Evolutionary conservation across 2,797 vertebrate species (phyloP), one percentile per base, ranked within the genome.

Genomic region (Paedocypris micromegethes): DNA sequence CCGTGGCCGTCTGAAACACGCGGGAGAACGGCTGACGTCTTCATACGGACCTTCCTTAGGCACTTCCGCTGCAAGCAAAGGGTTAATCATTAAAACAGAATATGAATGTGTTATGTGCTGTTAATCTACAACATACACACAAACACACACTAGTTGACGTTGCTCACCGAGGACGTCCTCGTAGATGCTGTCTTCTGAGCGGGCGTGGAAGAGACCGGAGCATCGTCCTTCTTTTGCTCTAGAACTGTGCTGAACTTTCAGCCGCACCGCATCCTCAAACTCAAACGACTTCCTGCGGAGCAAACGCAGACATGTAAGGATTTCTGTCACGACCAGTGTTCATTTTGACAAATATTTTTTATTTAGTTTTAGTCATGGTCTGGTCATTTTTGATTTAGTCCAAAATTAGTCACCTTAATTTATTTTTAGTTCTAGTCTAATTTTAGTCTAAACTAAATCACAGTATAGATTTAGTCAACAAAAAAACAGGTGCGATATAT

Each of bases 181-280:
- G 23, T 98, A 99, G 82, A 99, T 92, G 79, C 94, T 98, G 86
- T 99, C 96, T 9, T 98, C 91, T 55, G 97, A 98, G 67, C 93
- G 91, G 4, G 95, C 89, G 74, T 87, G 92, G 86, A 90, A 85
- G 5, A 99, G 90, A 72, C 83, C 79, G 0, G 91, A 85, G 68
- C 83, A 79, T 43, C 86, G 65, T n/a, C 77, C 75, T 80, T 89
- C 88, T 8, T 80, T 87, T 42, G 79, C 83, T 53, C 69, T 77
- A 7, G 82, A 79, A 70, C 82, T 86, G 75, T 70, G 84, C 81
- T 90, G 82, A 59, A 68, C 68, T 0, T 88, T 88, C 75, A 93
- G 90, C 72, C 86, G 89, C 41, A 92, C 90, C 48, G 93, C 91
- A 80, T 99, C 96, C 83, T 99, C 97, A 75, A 94, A 99, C 87